These are phyloP conservation scores for Hemithea aestivaria DNA, from an alignment of 2,888 invertebrate species.

Conservation along the genomic window DNA sequence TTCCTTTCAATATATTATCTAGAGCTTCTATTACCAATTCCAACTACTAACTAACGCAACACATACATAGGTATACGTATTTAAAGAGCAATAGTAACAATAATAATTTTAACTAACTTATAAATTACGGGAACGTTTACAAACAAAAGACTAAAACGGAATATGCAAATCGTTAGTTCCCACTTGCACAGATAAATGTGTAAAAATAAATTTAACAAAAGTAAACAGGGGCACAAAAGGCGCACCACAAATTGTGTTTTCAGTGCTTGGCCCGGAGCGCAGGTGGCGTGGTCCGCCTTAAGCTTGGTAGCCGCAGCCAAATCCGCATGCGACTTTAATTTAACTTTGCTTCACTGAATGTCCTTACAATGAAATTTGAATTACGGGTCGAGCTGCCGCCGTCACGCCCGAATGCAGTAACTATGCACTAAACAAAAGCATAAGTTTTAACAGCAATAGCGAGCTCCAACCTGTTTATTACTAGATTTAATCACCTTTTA, in stretches of 20 bases:
- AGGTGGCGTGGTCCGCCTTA: constrained; percentile 58
- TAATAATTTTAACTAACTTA: too few species aligned
- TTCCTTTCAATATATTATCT: too few species aligned
- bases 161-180: constrained; percentile 12
- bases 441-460: constrained; percentile 15
- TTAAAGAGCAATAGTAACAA: too few species aligned
- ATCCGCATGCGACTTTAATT: constrained; percentile 74
- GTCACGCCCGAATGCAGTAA: constrained; percentile 23
- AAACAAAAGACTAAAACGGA: constrained; percentile 1
- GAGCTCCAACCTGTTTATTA: constrained; percentile 11
- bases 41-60: too few species aligned
- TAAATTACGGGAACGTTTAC: neutral
- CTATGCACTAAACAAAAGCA: constrained; percentile 19
- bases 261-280: constrained; percentile 54
- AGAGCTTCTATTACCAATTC: too few species aligned
- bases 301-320: constrained; percentile 58
- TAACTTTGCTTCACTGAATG: constrained; percentile 71
- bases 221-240: constrained; percentile 62
- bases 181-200: constrained; percentile 35
- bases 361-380: constrained; percentile 62
- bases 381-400: constrained; percentile 24
- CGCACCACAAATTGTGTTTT: constrained; percentile 68
- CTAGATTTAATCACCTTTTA: constrained; percentile 12
- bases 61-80: neutral
- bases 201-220: constrained; percentile 61